Evolutionary conservation across 2,888 invertebrate species (phyloP).

Genomic region (Drosophila atripex): DNA sequence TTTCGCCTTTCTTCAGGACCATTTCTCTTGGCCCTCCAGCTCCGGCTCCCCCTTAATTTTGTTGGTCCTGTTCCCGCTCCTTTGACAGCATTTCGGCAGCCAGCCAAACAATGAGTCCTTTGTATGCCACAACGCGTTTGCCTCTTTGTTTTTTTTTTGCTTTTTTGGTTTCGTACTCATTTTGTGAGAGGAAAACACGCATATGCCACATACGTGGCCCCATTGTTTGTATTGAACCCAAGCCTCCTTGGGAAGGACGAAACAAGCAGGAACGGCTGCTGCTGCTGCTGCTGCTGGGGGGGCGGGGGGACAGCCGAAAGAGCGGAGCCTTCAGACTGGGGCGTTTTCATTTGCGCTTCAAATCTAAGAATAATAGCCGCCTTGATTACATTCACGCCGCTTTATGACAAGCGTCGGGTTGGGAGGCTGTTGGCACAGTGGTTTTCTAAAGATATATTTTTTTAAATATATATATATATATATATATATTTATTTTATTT

Average conservation of each 20-base stretch:
- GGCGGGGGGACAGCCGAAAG: constrained; percentile 10
- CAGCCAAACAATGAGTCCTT: constrained; percentile 65
- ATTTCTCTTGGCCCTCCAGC: background rate
- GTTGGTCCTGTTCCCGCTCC: background rate
- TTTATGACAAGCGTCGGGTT: constrained; percentile 62
- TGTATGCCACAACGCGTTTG: constrained; percentile 67
- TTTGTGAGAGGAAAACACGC: constrained; percentile 28
- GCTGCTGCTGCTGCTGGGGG: too few relatives aligned
- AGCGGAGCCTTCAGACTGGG: constrained; percentile 24
- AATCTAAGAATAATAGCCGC: constrained; percentile 76
- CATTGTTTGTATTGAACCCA: constrained; percentile 68
- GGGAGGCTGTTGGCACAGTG: too few relatives aligned
- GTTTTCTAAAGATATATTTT: too few relatives aligned
- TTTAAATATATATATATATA: too few relatives aligned
- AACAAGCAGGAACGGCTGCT: background rate
- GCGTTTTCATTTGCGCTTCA: constrained; percentile 74
- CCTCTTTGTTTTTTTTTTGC: constrained; percentile 56
- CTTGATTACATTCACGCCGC: constrained; percentile 76
- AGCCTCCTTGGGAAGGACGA: too few relatives aligned
- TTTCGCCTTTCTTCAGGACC: constrained; percentile 3
- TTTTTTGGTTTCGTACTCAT: constrained; percentile 17
- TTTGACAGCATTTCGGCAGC: constrained; percentile 41
- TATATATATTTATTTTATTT: too few relatives aligned
- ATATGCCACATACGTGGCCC: constrained; percentile 45
- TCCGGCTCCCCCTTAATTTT: background rate